Evolutionary conservation across 2,888 invertebrate species (phyloP).

Genomic region (Dione vanillae): DNA sequence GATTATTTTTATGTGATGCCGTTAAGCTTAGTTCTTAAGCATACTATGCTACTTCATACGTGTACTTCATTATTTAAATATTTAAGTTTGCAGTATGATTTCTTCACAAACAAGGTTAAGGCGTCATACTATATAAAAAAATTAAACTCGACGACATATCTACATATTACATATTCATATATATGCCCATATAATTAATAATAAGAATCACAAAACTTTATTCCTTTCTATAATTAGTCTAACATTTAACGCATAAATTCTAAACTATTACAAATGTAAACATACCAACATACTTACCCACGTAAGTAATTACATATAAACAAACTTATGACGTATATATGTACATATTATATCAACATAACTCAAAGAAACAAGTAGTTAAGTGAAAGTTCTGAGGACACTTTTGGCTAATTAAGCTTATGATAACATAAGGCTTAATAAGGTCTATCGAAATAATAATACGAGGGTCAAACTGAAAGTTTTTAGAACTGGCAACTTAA

Average conservation of each 20-base stretch:
- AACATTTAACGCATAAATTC: background rate
- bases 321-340: background rate
- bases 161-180: background rate
- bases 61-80: no score
- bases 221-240: background rate
- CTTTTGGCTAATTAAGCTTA: slow-evolving; percentile 1
- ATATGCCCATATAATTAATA: background rate
- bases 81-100: no score
- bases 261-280: background rate
- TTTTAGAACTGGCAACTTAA: no score
- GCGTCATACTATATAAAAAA: background rate
- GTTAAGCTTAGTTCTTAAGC: no score
- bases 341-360: background rate
- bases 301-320: background rate
- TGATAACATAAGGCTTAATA: no score
- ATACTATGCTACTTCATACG: no score
- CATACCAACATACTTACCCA: background rate
- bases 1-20: no score
- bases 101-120: no score
- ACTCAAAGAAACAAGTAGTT: slow-evolving; percentile 7
- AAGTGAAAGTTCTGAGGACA: background rate
- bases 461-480: no score
- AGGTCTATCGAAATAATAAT: no score
- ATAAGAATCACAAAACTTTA: slow-evolving; percentile 4
- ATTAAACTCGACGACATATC: background rate